Conservation (phyloP, 2,888 invertebrate species). For the Blastobasis adustella region DNA sequence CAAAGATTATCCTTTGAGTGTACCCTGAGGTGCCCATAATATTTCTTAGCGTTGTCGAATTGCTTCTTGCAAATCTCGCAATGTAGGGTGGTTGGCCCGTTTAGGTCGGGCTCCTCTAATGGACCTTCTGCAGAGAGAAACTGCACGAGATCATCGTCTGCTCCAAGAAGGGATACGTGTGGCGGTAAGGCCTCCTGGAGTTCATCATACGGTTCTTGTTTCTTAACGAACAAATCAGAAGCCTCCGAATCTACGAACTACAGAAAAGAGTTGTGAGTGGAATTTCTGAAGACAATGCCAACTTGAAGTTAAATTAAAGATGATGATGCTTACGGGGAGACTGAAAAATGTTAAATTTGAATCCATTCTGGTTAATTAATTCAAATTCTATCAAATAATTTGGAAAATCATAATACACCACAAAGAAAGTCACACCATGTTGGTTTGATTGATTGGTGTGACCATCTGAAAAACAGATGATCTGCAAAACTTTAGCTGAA, state of each 20-base stretch:
- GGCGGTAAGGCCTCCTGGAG: constrained; percentile 37
- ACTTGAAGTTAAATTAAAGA: neutral
- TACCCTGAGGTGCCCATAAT: constrained; percentile 62
- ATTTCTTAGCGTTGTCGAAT: constrained; percentile 65
- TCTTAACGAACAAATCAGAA: constrained; percentile 36
- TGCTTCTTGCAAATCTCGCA: constrained; percentile 63
- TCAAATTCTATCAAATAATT: neutral
- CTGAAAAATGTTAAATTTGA: constrained; percentile 52
- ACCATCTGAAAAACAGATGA: too few relatives aligned
- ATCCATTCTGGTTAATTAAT: constrained; percentile 33
- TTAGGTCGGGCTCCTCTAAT: constrained; percentile 59
- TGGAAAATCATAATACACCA: too few relatives aligned
- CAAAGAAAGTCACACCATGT: neutral
- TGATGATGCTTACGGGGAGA: constrained; percentile 46
- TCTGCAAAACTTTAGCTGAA: too few relatives aligned
- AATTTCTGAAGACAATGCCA: neutral
- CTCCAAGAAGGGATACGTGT: constrained; percentile 36
- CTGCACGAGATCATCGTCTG: constrained; percentile 59
- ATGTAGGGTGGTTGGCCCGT: constrained; percentile 57
- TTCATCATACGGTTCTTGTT: constrained; percentile 37
- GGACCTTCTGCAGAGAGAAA: constrained; percentile 57
- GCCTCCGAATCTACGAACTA: constrained; percentile 54
- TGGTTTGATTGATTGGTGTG: neutral
- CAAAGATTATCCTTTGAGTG: constrained; percentile 64
- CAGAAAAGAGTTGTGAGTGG: neutral